A percentile compares a stretch with the other conserved stretches of the same genome.
Evolutionary conservation across 2,888 invertebrate genomes (phyloP).

Genomic region (Tinea trinotella): DNA sequence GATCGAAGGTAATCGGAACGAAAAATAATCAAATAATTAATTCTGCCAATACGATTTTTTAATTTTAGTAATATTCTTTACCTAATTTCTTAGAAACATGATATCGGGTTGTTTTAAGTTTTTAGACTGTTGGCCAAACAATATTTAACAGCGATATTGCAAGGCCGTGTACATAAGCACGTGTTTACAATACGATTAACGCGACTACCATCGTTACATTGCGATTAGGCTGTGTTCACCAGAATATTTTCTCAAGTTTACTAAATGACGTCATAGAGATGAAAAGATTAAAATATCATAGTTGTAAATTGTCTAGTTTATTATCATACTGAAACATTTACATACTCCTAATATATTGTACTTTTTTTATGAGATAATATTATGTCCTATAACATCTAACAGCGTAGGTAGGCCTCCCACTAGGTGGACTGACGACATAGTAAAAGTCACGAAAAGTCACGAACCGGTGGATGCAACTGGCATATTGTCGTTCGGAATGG

Average conservation of each 20-base stretch:
- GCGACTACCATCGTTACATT: conserved; percentile 10
- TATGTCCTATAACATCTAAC: too few relatives aligned
- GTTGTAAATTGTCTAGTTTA: neutral
- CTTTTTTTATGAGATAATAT: too few relatives aligned
- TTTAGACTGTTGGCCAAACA: conserved; percentile 1
- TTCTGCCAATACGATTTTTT: neutral
- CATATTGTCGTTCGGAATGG: too few relatives aligned
- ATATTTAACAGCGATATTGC: conserved; percentile 15
- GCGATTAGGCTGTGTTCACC: conserved; percentile 7
- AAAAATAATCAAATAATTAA: too few relatives aligned
- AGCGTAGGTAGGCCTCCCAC: too few relatives aligned
- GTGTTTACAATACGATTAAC: conserved; percentile 29
- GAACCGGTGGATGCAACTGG: too few relatives aligned
- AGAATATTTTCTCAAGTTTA: conserved; percentile 7
- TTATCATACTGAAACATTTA: too few relatives aligned
- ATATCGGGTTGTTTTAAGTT: conserved; percentile 4
- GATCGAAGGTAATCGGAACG: too few relatives aligned
- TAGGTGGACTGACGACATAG: too few relatives aligned
- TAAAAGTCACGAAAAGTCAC: too few relatives aligned
- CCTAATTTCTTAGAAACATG: neutral
- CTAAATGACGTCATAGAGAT: neutral
- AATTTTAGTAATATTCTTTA: neutral
- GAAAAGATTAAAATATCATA: neutral
- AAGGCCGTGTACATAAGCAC: conserved; percentile 21
- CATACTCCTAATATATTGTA: too few relatives aligned